Evolutionary conservation across 35 echinoderm and acorn worm species (phyloP).

Genomic region (Patiria miniata): DNA sequence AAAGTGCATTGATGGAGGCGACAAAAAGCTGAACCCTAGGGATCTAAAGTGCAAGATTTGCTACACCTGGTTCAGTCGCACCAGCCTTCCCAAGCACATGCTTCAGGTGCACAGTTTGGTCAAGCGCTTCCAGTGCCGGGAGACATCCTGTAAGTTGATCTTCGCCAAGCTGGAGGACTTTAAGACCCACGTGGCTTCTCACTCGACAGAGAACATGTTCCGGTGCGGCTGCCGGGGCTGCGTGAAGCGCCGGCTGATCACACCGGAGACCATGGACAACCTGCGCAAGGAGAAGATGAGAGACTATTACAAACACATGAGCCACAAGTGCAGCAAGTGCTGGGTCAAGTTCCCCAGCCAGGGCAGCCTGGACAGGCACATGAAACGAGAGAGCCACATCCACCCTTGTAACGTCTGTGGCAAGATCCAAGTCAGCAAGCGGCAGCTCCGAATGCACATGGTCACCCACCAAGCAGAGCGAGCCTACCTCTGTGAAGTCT

Average conservation of each 20-base stretch:
- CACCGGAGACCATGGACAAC: slow-evolving; percentile 54
- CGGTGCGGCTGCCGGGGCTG: slow-evolving; percentile 82
- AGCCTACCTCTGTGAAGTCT: slow-evolving; percentile 72
- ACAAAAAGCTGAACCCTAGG: slow-evolving; percentile 19
- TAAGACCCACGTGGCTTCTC: slow-evolving; percentile 48
- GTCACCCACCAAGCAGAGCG: slow-evolving; percentile 63
- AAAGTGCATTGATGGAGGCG: background rate
- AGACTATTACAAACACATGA: slow-evolving; percentile 75
- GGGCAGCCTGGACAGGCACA: slow-evolving; percentile 67
- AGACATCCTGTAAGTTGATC: slow-evolving; percentile 47
- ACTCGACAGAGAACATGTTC: slow-evolving; percentile 60
- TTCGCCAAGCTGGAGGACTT: slow-evolving; percentile 59
- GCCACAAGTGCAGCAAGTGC: slow-evolving; percentile 80
- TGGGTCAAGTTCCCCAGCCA: slow-evolving; percentile 84
- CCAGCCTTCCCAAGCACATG: slow-evolving; percentile 75
- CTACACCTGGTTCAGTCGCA: slow-evolving; percentile 62
- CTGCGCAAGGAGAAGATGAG: slow-evolving; percentile 77
- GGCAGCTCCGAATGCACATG: slow-evolving; percentile 84
- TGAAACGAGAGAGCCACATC: slow-evolving; percentile 61
- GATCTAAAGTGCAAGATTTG: slow-evolving; percentile 86
- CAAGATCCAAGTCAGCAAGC: slow-evolving; percentile 74
- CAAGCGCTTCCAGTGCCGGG: slow-evolving; percentile 82
- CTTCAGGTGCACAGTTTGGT: slow-evolving; percentile 67
- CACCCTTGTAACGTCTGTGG: slow-evolving; percentile 79
- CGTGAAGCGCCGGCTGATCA: slow-evolving; percentile 43